These are phyloP conservation scores for Pempheris klunzingeri DNA, from an alignment of 2,797 vertebrate species.

Conservation along the genomic window DNA sequence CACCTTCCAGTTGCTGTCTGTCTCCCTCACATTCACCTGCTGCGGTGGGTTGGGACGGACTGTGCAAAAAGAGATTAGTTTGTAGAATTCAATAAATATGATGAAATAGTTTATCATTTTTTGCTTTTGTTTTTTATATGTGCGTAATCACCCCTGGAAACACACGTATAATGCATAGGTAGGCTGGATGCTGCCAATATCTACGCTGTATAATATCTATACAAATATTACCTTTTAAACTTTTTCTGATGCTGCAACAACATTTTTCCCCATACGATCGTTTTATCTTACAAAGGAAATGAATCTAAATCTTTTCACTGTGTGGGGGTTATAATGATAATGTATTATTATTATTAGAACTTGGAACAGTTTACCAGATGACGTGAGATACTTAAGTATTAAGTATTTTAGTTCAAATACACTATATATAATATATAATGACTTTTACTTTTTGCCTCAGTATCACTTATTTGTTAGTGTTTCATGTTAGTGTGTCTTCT, in stretches of 20 bases:
- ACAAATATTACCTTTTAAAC: no score
- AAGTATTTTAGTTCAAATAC: background rate
- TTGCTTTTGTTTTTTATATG: background rate
- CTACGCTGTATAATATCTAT: no score
- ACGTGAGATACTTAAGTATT: background rate
- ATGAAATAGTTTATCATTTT: background rate
- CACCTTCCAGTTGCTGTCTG: conserved; percentile 55
- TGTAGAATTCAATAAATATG: background rate
- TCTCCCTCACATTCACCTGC: conserved; percentile 45
- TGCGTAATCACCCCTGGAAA: background rate
- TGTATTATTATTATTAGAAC: no score
- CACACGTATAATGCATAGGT: background rate
- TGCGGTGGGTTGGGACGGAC: conserved; percentile 66
- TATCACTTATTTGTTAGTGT: background rate
- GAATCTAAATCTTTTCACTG: no score
- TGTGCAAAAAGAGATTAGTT: conserved; percentile 32
- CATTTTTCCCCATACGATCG: background rate
- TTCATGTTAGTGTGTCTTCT: background rate
- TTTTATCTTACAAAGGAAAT: background rate
- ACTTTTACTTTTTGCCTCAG: no score
- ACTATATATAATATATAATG: no score
- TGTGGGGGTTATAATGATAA: background rate
- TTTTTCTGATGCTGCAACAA: background rate
- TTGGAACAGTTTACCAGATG: background rate
- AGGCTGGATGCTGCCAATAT: no score